These are phyloP conservation scores for Sphecodes monilicornis DNA, from an alignment of 2,888 invertebrate species.

Conservation along the genomic window DNA sequence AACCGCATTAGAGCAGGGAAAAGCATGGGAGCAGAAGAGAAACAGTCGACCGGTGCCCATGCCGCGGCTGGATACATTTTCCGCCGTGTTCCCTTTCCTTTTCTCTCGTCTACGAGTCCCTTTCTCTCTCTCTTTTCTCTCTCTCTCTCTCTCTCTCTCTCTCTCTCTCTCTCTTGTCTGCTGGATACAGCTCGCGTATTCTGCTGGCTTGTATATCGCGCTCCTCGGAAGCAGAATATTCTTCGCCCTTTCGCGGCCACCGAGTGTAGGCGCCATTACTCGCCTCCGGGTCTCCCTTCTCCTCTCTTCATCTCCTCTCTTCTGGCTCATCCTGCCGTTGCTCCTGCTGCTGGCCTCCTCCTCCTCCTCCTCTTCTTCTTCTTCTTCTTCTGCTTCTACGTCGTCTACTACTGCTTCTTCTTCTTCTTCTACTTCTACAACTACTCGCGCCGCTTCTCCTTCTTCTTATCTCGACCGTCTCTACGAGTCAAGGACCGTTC, in stretches of 20 bases:
- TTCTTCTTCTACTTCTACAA: constrained; percentile 62
- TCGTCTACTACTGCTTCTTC: constrained; percentile 43
- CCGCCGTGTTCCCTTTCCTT: constrained; percentile 37
- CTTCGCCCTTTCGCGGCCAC: constrained; percentile 69
- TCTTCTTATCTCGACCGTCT: constrained; percentile 70
- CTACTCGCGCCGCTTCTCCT: constrained; percentile 58
- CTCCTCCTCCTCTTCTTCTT: constrained; percentile 41
- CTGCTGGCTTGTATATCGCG: constrained; percentile 41
- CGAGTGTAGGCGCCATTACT: constrained; percentile 76
- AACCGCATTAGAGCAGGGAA: constrained; percentile 50
- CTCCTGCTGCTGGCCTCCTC: constrained; percentile 42
- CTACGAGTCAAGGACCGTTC: constrained; percentile 84
- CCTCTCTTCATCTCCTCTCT: constrained; percentile 52
- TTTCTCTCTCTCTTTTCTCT: constrained; percentile 9
- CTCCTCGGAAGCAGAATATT: constrained; percentile 67
- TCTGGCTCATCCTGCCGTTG: constrained; percentile 11
- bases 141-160: constrained; percentile 12
- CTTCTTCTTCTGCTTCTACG: constrained; percentile 39
- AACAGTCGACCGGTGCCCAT: constrained; percentile 28
- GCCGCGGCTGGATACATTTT: constrained; percentile 50
- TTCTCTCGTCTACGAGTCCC: background rate
- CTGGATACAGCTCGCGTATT: constrained; percentile 46
- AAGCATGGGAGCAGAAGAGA: constrained; percentile 47
- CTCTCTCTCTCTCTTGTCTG: constrained; percentile 17
- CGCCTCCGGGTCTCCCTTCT: constrained; percentile 57